phyloP scores from a whole-genome alignment of 64 coral and sea anemone genomes.

The Actinia equina region DNA sequence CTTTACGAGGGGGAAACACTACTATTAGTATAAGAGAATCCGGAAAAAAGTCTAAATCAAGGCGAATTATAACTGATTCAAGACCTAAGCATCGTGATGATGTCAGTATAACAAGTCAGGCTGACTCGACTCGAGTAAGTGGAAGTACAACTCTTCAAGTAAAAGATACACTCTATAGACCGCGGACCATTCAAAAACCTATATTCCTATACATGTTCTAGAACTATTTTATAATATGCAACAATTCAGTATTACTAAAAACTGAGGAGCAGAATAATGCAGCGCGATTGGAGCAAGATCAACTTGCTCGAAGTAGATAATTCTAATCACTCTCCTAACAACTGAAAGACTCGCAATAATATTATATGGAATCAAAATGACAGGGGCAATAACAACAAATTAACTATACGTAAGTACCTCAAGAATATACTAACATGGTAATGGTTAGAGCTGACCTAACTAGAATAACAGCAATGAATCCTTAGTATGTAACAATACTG shows the following conservation, averaged over 20 bases:
- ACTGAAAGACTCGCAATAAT: not conserved
- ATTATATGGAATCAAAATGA: not conserved
- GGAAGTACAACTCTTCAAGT: not conserved
- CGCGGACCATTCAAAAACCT: not conserved
- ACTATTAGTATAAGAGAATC: not conserved
- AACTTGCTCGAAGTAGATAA: not conserved
- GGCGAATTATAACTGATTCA: not conserved
- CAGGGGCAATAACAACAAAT: not conserved
- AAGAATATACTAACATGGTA: not conserved
- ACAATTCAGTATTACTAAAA: not conserved
- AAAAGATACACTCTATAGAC: not conserved
- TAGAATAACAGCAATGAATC: not conserved
- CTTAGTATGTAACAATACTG: not conserved
- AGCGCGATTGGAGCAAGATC: not conserved
- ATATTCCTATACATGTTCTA: not conserved
- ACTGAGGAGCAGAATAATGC: not conserved
- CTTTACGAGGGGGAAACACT: constrained; percentile 2
- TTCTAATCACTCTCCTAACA: not conserved
- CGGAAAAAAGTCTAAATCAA: not conserved
- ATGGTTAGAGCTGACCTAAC: not conserved
- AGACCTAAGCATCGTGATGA: not conserved
- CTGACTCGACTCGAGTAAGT: not conserved
- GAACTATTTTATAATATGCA: not conserved
- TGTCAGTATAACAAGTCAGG: not conserved
- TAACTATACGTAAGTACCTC: not conserved